Percentiles rank a stretch among this genome's conserved stretches.
Evolutionary conservation across 2,888 invertebrate species (phyloP).

Genomic region (Dolichopus griseipennis): DNA sequence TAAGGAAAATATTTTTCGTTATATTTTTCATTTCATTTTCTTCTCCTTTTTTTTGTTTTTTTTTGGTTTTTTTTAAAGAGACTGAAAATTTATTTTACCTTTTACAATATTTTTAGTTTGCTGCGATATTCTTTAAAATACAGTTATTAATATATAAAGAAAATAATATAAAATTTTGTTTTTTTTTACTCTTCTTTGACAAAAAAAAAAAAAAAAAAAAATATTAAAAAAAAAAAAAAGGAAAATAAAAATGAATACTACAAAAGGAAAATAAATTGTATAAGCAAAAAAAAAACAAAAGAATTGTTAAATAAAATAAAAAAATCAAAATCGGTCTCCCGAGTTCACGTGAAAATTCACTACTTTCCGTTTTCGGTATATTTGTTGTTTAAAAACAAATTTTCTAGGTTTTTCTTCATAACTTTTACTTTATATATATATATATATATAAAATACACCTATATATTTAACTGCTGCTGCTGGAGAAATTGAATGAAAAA

Average conservation of each 20-base stretch:
- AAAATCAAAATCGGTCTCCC: background rate
- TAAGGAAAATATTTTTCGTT: background rate
- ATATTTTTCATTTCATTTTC: background rate
- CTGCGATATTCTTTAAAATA: constrained; percentile 6
- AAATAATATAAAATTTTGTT: background rate
- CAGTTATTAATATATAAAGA: background rate
- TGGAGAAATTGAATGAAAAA: too few relatives aligned
- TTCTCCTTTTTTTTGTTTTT: background rate
- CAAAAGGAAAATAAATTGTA: background rate
- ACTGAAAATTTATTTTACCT: background rate
- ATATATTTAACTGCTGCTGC: too few relatives aligned
- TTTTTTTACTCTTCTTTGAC: too few relatives aligned
- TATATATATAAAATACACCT: too few relatives aligned
- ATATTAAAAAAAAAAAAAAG: background rate
- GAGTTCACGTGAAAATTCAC: background rate
- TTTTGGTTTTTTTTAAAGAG: background rate
- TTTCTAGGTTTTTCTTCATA: too few relatives aligned
- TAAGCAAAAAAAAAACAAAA: background rate
- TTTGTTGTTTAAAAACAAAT: too few relatives aligned
- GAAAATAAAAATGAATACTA: background rate
- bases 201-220: background rate
- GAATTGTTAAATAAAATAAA: background rate
- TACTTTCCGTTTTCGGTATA: too few relatives aligned
- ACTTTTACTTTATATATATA: too few relatives aligned
- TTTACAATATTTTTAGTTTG: background rate